phyloP scores from a whole-genome alignment of 1,140 invertebrate species.

The Eciton burchellii region DNA sequence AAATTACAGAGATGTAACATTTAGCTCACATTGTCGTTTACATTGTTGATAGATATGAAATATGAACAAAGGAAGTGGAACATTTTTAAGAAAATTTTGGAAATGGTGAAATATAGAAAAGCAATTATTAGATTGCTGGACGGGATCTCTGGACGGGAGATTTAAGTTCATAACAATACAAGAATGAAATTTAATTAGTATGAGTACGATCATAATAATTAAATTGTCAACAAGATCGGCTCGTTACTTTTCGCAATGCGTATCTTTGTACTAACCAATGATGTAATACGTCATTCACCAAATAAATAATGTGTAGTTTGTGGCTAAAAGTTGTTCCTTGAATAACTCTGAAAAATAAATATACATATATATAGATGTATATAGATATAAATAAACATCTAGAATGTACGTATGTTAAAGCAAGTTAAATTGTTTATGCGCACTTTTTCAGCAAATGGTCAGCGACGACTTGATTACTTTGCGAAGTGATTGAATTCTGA shows the following conservation, averaged over 20 bases:
- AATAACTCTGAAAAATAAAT: slow-evolving; percentile 89
- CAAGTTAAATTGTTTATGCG: slow-evolving; percentile 53
- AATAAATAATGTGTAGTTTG: slow-evolving; percentile 98
- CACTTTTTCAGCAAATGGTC: slow-evolving; percentile 94
- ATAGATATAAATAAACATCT: slow-evolving; percentile 2
- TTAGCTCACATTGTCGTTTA: background rate
- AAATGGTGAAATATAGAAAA: background rate
- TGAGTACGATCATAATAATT: background rate
- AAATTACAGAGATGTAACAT: background rate
- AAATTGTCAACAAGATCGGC: background rate
- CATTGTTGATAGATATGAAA: slow-evolving; percentile 17
- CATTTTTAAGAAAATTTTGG: background rate
- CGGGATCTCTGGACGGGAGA: background rate
- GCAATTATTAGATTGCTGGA: background rate
- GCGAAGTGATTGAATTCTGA: slow-evolving; percentile 90
- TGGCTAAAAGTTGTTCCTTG: slow-evolving; percentile 93
- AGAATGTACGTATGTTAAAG: background rate
- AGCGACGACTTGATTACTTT: slow-evolving; percentile 93
- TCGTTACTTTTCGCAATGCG: background rate
- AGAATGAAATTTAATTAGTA: slow-evolving; percentile 7
- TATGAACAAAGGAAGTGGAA: background rate
- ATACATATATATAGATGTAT: slow-evolving; percentile 19
- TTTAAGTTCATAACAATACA: background rate
- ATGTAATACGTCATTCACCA: slow-evolving; percentile 98
- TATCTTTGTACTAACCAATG: slow-evolving; percentile 93